A percentile compares a stretch with the other conserved stretches of the same genome.
These are phyloP conservation scores for Cassiopea andromeda DNA, from an alignment of 30 jellyfish, hydroid and myxozoan species.

Conservation along the genomic window DNA sequence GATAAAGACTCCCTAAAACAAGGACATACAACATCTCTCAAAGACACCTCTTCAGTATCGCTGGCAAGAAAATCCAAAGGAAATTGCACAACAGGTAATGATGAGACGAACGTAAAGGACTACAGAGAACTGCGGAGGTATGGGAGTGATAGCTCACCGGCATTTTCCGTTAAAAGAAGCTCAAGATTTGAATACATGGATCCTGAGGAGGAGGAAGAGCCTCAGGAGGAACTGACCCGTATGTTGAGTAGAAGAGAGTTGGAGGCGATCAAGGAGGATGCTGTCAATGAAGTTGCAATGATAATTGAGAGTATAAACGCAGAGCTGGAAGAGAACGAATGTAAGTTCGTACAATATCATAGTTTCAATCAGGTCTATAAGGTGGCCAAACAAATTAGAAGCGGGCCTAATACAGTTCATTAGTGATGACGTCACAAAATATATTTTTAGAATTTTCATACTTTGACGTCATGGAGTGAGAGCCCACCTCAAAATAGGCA, in stretches of 20 bases:
- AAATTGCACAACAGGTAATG: not conserved
- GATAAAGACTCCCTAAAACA: not conserved
- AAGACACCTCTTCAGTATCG: not conserved
- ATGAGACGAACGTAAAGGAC: not conserved
- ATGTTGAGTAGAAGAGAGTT: conserved; percentile 40
- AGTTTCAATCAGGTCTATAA: too few species aligned
- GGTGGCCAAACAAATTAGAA: too few species aligned
- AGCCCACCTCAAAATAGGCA: too few species aligned
- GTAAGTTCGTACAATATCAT: not conserved
- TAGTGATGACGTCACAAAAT: too few species aligned
- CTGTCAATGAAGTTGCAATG: conserved; percentile 25
- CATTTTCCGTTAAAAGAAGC: conserved; percentile 53
- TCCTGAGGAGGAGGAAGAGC: conserved; percentile 51
- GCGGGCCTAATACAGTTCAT: too few species aligned
- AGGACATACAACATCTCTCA: not conserved
- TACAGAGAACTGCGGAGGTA: not conserved
- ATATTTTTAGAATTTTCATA: too few species aligned
- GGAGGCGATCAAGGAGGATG: conserved; percentile 58
- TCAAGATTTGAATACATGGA: conserved; percentile 56
- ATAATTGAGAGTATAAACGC: conserved; percentile 4
- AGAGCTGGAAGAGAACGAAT: conserved; percentile 9
- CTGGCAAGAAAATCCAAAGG: not conserved
- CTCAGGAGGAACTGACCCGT: conserved; percentile 9
- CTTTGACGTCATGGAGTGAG: too few species aligned
- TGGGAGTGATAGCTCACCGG: conserved; percentile 22